Evolutionary conservation across 2,888 invertebrate species (phyloP), one percentile per base, ranked within the genome.

Genomic region (Cinara cedri): DNA sequence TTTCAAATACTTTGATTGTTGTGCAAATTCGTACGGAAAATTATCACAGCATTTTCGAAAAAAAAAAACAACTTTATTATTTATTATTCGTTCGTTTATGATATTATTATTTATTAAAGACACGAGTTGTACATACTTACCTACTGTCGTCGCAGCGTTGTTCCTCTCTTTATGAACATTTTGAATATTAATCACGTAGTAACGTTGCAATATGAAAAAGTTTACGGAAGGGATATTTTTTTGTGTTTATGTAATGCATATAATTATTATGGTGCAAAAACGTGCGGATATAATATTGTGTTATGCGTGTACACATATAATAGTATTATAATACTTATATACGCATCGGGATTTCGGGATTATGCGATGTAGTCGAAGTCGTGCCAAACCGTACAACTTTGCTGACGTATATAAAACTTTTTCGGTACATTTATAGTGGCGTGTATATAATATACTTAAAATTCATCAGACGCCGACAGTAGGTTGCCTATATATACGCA

Each of bases 311-410:
- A 57, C 26, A 16, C 51, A 8, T n/a, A 57, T 57, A 57, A 57
- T 24, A 66, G n/a, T 24, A 11, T n/a, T 16, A 10, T n/a, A 42
- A 42, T 19, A 51, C n/a, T 51, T 14, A 51, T 51, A 19, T 44
- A 16, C 24, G n/a, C 24, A 1, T 44, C 44, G 71, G 57, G 57
- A 72, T 72, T 72, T 44, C 24, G 13, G 71, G 71, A 72, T 72
- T 72, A 57, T 3, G 54, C 14, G 21, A 14, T 42, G 42, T 70
- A 54, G 6, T 13, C 24, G 57, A 72, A 72, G n/a, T 26, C 57
- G 24, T 26, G 57, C 16, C 44, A 24, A 34, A n/a, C 68, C 13
- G 19, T 9, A 51, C 44, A 57, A 24, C 57, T 71, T 72, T 46
- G 71, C 13, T 44, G 13, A 46, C 42, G 26, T 4, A 42, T n/a